Evolutionary conservation across 2,113 vertebrate genomes (phyloP).

Genomic region (Paramormyrops kingsleyae): DNA sequence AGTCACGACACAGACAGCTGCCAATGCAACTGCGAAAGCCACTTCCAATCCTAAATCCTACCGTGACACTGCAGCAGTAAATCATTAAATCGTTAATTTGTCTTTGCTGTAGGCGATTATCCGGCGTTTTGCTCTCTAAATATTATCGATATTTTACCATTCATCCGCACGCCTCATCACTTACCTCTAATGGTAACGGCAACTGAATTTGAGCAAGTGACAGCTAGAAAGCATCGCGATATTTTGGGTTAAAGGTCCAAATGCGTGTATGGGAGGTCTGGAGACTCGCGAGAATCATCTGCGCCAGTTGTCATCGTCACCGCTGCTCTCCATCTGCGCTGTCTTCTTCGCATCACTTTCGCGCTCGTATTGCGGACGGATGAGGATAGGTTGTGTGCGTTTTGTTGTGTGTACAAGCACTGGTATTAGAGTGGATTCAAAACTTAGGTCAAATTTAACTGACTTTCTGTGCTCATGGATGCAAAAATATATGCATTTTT

Average conservation of each 20-base stretch:
- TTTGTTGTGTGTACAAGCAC: background rate
- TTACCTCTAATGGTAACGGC: slow-evolving; percentile 47
- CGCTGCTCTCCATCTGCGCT: background rate
- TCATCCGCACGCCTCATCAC: slow-evolving; percentile 41
- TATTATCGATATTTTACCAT: background rate
- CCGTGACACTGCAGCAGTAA: slow-evolving; percentile 1
- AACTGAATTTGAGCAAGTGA: slow-evolving; percentile 50
- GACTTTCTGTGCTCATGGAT: background rate
- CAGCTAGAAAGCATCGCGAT: background rate
- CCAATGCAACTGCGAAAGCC: background rate
- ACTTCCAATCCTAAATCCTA: background rate
- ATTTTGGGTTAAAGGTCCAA: background rate
- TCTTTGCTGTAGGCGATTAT: background rate
- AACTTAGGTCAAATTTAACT: background rate
- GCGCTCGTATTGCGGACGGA: background rate
- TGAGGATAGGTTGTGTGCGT: background rate
- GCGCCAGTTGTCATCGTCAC: background rate
- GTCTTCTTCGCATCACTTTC: background rate
- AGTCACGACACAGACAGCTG: slow-evolving; percentile 22
- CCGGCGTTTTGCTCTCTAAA: background rate
- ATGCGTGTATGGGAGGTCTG: background rate
- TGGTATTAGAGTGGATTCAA: background rate
- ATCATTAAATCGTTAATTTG: background rate
- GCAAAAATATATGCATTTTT: background rate
- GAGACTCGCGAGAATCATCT: slow-evolving; percentile 4